phyloP scores from a whole-genome alignment of 2,797 vertebrate species.

The Delichon dasypus region DNA sequence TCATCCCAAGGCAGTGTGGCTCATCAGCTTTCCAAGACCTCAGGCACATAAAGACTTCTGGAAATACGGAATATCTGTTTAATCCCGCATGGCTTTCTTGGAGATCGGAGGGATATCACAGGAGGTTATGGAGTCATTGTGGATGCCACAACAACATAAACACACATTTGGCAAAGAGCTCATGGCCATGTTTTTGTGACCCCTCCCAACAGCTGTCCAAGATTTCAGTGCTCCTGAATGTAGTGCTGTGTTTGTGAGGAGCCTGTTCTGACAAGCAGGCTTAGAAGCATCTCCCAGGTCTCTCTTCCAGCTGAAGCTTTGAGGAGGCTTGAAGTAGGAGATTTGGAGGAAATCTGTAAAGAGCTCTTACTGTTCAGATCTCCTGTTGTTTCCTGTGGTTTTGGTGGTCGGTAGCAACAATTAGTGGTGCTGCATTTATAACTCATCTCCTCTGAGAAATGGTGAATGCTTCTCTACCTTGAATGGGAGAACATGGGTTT shows the following conservation, averaged over 20 bases:
- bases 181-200: not conserved
- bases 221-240: not conserved
- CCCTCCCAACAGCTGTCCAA: not conserved
- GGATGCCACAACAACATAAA: not conserved
- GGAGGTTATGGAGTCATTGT: not conserved
- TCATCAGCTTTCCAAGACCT: not conserved
- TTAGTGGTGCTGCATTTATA: not conserved
- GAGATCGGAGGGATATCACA: not conserved
- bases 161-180: not conserved
- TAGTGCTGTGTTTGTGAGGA: not conserved
- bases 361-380: not conserved
- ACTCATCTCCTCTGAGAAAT: not conserved
- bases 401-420: not conserved
- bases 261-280: not conserved
- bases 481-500: not conserved
- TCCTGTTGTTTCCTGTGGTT: not conserved
- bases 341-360: not conserved
- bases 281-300: not conserved
- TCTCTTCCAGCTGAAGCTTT: not conserved
- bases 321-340: not conserved
- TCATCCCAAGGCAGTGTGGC: not conserved
- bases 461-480: not conserved
- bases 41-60: not conserved
- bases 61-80: not conserved
- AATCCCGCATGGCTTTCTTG: not conserved